Evolutionary conservation across 2,113 vertebrate genomes (phyloP), one percentile per base, ranked within the genome.

Genomic region (Sinocyclocheilus grahami): DNA sequence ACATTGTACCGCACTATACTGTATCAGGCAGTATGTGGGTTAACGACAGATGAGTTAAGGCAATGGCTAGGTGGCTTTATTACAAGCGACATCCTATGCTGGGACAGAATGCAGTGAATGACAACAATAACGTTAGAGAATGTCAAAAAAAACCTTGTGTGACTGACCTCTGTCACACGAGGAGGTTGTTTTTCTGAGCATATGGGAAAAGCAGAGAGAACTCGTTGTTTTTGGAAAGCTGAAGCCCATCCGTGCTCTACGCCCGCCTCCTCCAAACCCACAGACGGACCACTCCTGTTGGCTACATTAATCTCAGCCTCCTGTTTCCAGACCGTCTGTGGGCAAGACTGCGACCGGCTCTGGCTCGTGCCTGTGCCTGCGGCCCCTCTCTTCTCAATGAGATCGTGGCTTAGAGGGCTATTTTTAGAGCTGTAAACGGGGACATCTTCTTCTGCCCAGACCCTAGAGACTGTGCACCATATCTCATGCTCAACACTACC

Each of bases 341-440:
- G 51, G 75, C 53, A 60, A 39, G 77, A 78, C 77, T 37, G 76
- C 30, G 14, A 18, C 58, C 12, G 30, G 22, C 55, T 79, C 78
- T 80, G 33, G 60, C 58, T 81, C 60, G 14, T 81, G 60, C 60
- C 60, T 1, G 4, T 83, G 81, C 65, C 5, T 71, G 63, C 46
- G 11, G 65, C 51, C 78, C 79, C 42, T 39, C 53, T 69, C 55
- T 65, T 82, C 72, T 87, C 65, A 71, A 4, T 53, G n/a, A 85
- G 53, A 84, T 86, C 14, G 10, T 77, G 72, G 53, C 72, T 85
- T 37, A 82, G 58, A 72, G 60, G 51, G 75, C 72, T 94, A 92
- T 93, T 92, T 93, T 91, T 94, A 93, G 91, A 81, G 27, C 24
- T 55, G 79, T 65, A 89, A 94, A 92, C 91, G 89, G 89, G 92